A percentile compares a stretch with the other conserved stretches of the same genome.
Conservation (phyloP, 2,888 invertebrate genomes). For the Tiliacea citrago region DNA sequence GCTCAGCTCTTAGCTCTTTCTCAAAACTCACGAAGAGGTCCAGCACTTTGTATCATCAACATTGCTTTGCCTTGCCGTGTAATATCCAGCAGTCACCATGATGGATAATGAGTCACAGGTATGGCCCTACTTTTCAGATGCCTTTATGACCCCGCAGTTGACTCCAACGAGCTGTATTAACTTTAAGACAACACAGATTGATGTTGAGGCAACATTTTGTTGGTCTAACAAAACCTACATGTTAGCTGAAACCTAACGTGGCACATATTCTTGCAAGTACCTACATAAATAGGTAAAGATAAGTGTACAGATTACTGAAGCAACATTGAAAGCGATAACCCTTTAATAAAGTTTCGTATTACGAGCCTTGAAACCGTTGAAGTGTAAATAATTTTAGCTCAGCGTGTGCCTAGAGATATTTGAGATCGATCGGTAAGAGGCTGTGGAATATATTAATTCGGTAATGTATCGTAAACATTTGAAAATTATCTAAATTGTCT, state of each 20-base stretch:
- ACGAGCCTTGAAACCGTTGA: conserved; percentile 65
- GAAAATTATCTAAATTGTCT: conserved; percentile 28
- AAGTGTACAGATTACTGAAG: conserved; percentile 31
- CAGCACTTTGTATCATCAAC: background rate
- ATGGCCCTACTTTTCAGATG: no score
- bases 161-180: no score
- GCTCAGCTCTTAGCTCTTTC: no score
- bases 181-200: background rate
- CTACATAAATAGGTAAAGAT: conserved; percentile 9
- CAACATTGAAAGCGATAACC: conserved; percentile 49
- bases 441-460: conserved; percentile 49
- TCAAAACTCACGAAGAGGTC: no score
- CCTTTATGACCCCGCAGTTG: no score
- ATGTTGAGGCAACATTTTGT: background rate
- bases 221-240: background rate
- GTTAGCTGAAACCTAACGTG: background rate
- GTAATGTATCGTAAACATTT: conserved; percentile 45
- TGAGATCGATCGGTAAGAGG: conserved; percentile 47
- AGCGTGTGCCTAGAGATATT: conserved; percentile 56
- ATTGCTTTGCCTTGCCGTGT: background rate
- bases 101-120: no score
- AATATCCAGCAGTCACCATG: background rate
- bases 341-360: conserved; percentile 62
- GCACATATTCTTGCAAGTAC: background rate
- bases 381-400: conserved; percentile 60